Conservation (phyloP, 2,113 vertebrate species). For the Cromileptes altivelis region DNA sequence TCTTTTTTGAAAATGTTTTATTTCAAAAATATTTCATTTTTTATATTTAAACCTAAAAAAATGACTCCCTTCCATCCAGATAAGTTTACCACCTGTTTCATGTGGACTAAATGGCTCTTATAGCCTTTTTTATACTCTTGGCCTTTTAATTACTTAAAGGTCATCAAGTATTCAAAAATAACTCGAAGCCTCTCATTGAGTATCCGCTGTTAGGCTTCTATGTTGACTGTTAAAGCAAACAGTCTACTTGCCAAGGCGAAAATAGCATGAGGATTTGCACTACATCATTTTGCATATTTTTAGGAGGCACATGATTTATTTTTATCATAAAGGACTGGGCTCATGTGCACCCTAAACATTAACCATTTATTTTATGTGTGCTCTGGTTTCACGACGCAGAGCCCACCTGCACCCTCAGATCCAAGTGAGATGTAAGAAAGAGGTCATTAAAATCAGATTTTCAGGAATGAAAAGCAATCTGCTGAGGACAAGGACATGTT, state of each 20-base stretch:
- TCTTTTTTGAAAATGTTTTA: neutral
- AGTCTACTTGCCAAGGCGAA: constrained; percentile 9
- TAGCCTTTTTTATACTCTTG: neutral
- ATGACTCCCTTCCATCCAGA: neutral
- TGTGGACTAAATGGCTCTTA: neutral
- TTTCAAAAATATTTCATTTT: neutral
- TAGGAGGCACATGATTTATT: constrained; percentile 24
- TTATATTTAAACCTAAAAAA: neutral
- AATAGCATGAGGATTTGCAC: constrained; percentile 33
- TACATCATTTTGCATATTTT: constrained; percentile 33
- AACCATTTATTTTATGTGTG: constrained; percentile 6
- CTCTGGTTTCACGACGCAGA: constrained; percentile 11
- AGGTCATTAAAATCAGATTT: neutral
- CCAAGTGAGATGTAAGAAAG: neutral
- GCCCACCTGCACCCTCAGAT: neutral
- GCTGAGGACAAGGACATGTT: neutral
- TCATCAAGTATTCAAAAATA: neutral
- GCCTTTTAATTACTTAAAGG: neutral
- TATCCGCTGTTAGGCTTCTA: neutral
- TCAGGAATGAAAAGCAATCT: neutral
- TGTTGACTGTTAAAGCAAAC: constrained; percentile 37
- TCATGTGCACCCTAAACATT: constrained; percentile 23
- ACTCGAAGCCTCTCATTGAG: neutral
- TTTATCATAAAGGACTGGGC: constrained; percentile 9
- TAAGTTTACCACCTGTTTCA: neutral